Evolutionary conservation across 1,140 invertebrate species (phyloP).

Genomic region (Nasonia vitripennis): DNA sequence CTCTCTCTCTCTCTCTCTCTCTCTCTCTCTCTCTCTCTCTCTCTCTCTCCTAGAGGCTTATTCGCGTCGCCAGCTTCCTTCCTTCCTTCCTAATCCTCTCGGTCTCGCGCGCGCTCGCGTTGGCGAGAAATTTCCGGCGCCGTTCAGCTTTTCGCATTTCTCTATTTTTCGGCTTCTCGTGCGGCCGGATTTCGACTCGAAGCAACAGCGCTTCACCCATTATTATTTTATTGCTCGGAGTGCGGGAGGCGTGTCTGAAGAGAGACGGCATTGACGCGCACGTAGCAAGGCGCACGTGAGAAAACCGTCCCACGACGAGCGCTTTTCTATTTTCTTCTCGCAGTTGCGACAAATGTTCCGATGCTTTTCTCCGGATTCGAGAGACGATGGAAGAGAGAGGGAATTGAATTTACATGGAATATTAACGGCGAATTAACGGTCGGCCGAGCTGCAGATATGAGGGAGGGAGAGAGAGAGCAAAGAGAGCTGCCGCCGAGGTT

Average conservation of each 20-base stretch:
- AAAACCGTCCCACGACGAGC: conserved; percentile 51
- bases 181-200: neutral
- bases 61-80: conserved; percentile 20
- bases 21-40: no score
- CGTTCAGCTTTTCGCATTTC: neutral
- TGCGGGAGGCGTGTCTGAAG: neutral
- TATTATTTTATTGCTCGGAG: conserved; percentile 66
- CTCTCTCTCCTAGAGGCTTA: neutral
- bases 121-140: neutral
- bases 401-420: conserved; percentile 4
- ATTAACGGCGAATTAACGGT: neutral
- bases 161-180: neutral
- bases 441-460: conserved; percentile 19
- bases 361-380: neutral
- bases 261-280: conserved; percentile 62
- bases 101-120: conserved; percentile 40
- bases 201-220: conserved; percentile 44
- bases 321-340: conserved; percentile 10
- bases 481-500: neutral
- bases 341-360: neutral
- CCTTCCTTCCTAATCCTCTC: conserved; percentile 20
- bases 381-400: neutral
- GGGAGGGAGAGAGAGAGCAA: neutral
- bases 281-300: conserved; percentile 61
- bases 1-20: no score